Percentiles rank a stretch among this genome's conserved stretches.
phyloP scores from a whole-genome alignment of 2,797 vertebrate genomes.

The Lutjanus argentimaculatus region DNA sequence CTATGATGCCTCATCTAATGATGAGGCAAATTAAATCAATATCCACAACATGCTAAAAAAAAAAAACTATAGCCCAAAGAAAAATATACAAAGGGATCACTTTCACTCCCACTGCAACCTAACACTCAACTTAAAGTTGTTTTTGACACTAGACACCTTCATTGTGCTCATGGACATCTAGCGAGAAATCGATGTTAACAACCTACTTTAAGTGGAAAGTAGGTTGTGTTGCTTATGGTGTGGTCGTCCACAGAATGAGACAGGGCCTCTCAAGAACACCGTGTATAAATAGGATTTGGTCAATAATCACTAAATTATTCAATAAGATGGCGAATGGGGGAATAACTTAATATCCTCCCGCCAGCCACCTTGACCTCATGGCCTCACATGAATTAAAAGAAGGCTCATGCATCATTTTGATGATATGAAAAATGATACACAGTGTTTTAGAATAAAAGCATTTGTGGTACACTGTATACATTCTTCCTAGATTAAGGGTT shows the following conservation, averaged over 20 bases:
- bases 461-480: neutral
- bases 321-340: conserved; percentile 68
- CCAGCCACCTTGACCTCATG: conserved; percentile 48
- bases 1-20: conserved; percentile 37
- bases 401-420: conserved; percentile 19
- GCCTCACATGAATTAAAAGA: conserved; percentile 38
- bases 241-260: conserved; percentile 56
- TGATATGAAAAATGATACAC: conserved; percentile 8
- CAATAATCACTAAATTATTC: conserved; percentile 87
- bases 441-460: neutral
- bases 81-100: conserved; percentile 30
- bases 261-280: conserved; percentile 55
- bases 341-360: conserved; percentile 71
- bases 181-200: conserved; percentile 69
- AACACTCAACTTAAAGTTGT: conserved; percentile 50
- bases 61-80: conserved; percentile 30
- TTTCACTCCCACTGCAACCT: conserved; percentile 47
- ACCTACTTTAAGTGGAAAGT: conserved; percentile 63
- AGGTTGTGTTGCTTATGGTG: conserved; percentile 64
- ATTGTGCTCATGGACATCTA: conserved; percentile 26
- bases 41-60: conserved; percentile 24
- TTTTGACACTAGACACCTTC: conserved; percentile 57
- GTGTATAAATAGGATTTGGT: conserved; percentile 76
- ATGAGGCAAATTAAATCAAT: conserved; percentile 54
- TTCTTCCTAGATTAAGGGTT: neutral